Base-by-base conservation (phyloP, 2,888 invertebrate species). In the Busseola fusca region DNA sequence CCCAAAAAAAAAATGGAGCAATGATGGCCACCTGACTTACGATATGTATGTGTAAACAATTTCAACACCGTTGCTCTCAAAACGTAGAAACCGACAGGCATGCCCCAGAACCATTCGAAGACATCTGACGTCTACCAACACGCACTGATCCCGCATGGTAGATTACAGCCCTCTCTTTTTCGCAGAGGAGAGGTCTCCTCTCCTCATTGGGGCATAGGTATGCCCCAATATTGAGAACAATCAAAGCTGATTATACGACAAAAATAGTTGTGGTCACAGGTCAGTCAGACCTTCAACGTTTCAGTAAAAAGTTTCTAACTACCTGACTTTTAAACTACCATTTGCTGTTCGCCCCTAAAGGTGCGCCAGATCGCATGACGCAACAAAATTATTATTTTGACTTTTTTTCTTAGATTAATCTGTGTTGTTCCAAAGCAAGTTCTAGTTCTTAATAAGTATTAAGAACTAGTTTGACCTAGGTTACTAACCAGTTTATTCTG, bases 311-410 rank as follows among this genome's bases (percentile, higher is more conserved):
- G 7, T 54, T 30, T 37, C 27, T 30, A 25, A 65, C 52, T 64
- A 42, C 45, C 66, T 45, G 76, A 62, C 48, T 27, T 27, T 21
- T 48, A 48, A 40, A 74, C 21, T 40, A 64, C 65, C 16, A n/a
- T 37, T 54, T 34, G 12, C 72, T 45, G 16, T 25, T 54, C 34
- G 37, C 42, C n/a, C 34, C 21, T 27, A 27, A 52, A 72, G 45
- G 27, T 65, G 45, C 30, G 27, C 37, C 37, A 37, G 42, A 64
- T 37, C 34, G 27, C 34, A 52, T 64, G 66, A 75, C 45, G 45
- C 66, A 64, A 75, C n/a, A 45, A 45, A 64, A 75, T 25, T 56
- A 57, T 52, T 27, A 42, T 52, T 37, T 50, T 3, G 12, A 58
- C 12, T 56, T 58, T 63, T 72, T 70, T 69, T 71, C 34, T 56